Evolutionary conservation across 2,797 vertebrate species (phyloP), one percentile per base, ranked within the genome.

Genomic region (Naso thynnoides): DNA sequence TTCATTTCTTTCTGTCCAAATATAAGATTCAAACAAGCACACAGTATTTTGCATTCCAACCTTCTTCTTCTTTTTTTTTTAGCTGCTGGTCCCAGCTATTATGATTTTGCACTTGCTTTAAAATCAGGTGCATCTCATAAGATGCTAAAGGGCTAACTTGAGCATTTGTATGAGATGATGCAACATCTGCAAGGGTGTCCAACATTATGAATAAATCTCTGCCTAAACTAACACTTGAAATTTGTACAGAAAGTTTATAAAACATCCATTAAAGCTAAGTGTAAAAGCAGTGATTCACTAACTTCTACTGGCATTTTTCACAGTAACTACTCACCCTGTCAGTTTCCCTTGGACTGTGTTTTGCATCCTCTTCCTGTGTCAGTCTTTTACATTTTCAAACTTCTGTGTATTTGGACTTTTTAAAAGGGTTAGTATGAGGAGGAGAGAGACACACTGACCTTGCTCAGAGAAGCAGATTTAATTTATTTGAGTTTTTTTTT

Each of bases 401-500:
- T 58, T 45, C 29, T n/a, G 15, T 23, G 45, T 61, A 24, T 64
- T 39, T 29, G n/a, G 15, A 31, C 31, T 52, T 7, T 19, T 33
- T 45, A 19, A 10, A 66, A 41, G 27, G 9, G 45, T 14, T 16
- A 19, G 8, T 7, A 15, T 16, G 61, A 45, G n/a, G 36, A 58
- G 29, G 29, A 54, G 48, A 72, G 44, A 19, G 24, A 59, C 0
- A 21, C 16, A 23, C 27, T 27, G 42, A 53, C 54, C 45, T 69
- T 6, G 3, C 42, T 36, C 39, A 47, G 5, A 81, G 47, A 56
- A 26, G 52, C 24, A 58, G 61, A 38, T 76, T 68, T 57, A 38
- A 58, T 63, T 70, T 73, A 78, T 48, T 57, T 21, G 26, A 38
- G 21, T 13, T n/a, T 23, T 52, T 53, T 68, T 39, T 19, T 55